Base-by-base conservation (phyloP, 2,888 invertebrate species). In the Plagodis pulveraria region DNA sequence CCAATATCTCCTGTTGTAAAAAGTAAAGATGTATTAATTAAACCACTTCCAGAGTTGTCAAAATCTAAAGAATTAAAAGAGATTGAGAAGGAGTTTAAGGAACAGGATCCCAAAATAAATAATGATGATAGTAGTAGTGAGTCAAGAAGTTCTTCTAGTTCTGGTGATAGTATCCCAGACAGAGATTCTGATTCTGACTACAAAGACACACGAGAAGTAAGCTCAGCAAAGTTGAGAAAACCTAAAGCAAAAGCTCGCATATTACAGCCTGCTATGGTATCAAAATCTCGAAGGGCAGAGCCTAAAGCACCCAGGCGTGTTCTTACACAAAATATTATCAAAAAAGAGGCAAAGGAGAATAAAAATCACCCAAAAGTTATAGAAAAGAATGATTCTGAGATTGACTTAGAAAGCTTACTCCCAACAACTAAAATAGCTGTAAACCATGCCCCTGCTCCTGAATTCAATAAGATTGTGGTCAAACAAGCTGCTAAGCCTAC, bases 171-270 rank as follows among this genome's bases (percentile, higher is more conserved):
- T 72, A 80, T 86, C 51, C 93, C 94, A 47, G 95, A 95, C 58
- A 93, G 94, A 77, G 94, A 95, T 72, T 93, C 94, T 36, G 95
- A 95, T 85, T 94, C 94, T 62, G 94, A 94, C 70, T 94, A 94
- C 59, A 93, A 93, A 72, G 94, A 94, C 54, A 78, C 82, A 58
- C 89, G 83, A 71, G 87, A 89, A 72, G 74, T 83, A 55, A 76
- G 76, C 41, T 71, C 86, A 50, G 59, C 82, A 5, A 83, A 86
- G 64, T 63, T 82, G n/a, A 86, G 80, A 57, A 87, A 81, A 64
- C 66, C 65, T 32, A 91, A 89, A 76, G 58, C 81, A 11, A 92
- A 91, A 70, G 90, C 91, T 48, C 77, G 90, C 52, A 91, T 91
- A 69, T 70, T 91, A 35, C 69, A 75, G 67, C 63, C 66, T 71